Percentiles rank a stretch among this genome's conserved stretches.
These are phyloP conservation scores for Mesorhabditis spiculigera DNA, from an alignment of 2,888 invertebrate species.

Conservation along the genomic window DNA sequence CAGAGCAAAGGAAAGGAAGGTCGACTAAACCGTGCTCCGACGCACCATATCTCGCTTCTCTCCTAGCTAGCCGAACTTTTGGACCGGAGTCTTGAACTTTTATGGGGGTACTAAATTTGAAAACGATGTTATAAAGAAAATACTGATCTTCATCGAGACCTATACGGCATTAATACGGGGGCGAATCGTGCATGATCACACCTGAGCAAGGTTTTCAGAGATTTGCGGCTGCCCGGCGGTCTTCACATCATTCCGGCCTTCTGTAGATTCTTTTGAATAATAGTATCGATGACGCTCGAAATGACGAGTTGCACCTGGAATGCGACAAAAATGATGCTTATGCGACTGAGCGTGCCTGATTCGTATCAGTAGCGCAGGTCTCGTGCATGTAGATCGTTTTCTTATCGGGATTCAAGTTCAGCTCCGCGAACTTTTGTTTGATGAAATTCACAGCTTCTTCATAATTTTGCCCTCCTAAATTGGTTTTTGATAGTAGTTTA, in stretches of 20 bases:
- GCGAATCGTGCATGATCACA: neutral
- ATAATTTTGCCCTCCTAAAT: constrained; percentile 83
- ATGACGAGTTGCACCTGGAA: constrained; percentile 55
- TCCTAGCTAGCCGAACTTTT: too few relatives aligned
- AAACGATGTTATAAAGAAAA: too few relatives aligned
- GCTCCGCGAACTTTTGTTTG: constrained; percentile 98
- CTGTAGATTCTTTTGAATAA: constrained; percentile 57
- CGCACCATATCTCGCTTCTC: too few relatives aligned
- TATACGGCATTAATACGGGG: too few relatives aligned
- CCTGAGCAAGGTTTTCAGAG: neutral
- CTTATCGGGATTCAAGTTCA: constrained; percentile 99
- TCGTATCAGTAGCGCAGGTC: constrained; percentile 91
- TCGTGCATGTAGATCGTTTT: constrained; percentile 99
- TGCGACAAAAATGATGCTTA: neutral
- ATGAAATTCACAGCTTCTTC: constrained; percentile 98
- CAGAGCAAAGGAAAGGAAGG: too few relatives aligned
- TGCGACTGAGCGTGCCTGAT: constrained; percentile 29
- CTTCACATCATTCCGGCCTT: constrained; percentile 58
- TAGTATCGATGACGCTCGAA: constrained; percentile 54
- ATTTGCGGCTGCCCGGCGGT: neutral
- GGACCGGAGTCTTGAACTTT: too few relatives aligned
- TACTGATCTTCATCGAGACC: too few relatives aligned
- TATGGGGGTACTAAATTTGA: too few relatives aligned
- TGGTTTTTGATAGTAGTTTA: neutral
- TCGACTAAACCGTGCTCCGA: too few relatives aligned